Evolutionary conservation across 2,888 invertebrate genomes (phyloP), one percentile per base, ranked within the genome.

Genomic region (Drosophila barbarae): DNA sequence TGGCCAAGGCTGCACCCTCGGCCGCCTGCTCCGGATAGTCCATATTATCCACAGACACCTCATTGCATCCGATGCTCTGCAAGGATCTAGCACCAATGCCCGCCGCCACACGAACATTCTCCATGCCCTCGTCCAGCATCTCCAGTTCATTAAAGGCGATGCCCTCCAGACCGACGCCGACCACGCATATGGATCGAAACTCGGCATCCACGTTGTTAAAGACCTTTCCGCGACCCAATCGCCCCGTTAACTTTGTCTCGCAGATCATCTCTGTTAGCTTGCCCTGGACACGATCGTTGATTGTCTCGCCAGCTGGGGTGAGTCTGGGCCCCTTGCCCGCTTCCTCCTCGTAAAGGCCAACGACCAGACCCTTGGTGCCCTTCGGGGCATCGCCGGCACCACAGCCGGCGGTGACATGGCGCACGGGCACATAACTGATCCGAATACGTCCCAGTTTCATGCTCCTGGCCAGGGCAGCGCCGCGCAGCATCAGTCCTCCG

Each of bases 101-200:
- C 9, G 94, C 92, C 2, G 93, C 94, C 51, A 89, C 84, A 49
- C 94, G 89, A 15, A 93, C 90, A 79, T 91, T 92, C 84, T 95
- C 94, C 85, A 91, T 91, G 28, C 92, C 92, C 83, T 93, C 92
- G 71, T 94, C 92, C 26, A 93, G 84, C 64, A 92, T 92, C 85
- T 95, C 94, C 46, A 90, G 85, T 64, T 92, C 91, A 84, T 93
- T 92, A 76, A 91, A 91, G 30, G 91, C 92, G 47, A 90, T 89
- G 70, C 90, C 90, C 61, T 91, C 90, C 61, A 90, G 90, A 1
- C 94, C 94, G 7, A 94, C 88, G 34, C 93, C 93, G 57, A 93
- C 93, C 6, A 94, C 90, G 18, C 93, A 93, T 1, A 94, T 89
- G n/a, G 91, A 89, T 76, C 90, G 89, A 74, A 90, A 92, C 0